phyloP scores from a whole-genome alignment of 2,113 vertebrate genomes.

The Formicarius rufipectus region DNA sequence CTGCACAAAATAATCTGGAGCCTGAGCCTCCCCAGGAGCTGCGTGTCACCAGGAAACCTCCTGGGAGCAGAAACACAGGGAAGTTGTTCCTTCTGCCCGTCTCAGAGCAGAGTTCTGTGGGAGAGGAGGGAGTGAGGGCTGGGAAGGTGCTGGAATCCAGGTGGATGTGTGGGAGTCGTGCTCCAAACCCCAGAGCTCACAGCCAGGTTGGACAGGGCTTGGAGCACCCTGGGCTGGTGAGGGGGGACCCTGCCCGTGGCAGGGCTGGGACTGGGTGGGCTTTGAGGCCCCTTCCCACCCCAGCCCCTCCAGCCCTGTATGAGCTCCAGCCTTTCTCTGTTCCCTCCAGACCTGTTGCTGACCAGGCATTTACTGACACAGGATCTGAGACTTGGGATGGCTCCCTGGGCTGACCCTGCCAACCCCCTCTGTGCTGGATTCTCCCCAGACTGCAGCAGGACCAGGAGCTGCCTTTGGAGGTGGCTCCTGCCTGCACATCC shows the following conservation, averaged over 20 bases:
- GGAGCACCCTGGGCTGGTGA: rapidly evolving
- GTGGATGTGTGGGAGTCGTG: rapidly evolving
- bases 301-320: background rate
- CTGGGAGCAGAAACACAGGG: background rate
- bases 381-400: background rate
- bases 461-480: background rate
- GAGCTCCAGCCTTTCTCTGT: background rate
- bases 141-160: background rate
- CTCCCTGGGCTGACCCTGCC: background rate
- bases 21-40: background rate
- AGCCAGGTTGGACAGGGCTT: rapidly evolving
- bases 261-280: background rate
- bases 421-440: rapidly evolving
- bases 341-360: background rate
- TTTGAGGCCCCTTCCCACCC: background rate
- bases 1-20: background rate
- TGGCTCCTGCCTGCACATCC: rapidly evolving
- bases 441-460: rapidly evolving
- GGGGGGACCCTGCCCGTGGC: background rate
- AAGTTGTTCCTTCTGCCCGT: background rate
- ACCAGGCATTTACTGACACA: rapidly evolving
- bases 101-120: background rate
- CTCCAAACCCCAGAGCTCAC: background rate
- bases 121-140: rapidly evolving
- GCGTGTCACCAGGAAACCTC: background rate